phyloP scores from a whole-genome alignment of 2,888 invertebrate genomes.

The Heteromyza rotundicornis region DNA sequence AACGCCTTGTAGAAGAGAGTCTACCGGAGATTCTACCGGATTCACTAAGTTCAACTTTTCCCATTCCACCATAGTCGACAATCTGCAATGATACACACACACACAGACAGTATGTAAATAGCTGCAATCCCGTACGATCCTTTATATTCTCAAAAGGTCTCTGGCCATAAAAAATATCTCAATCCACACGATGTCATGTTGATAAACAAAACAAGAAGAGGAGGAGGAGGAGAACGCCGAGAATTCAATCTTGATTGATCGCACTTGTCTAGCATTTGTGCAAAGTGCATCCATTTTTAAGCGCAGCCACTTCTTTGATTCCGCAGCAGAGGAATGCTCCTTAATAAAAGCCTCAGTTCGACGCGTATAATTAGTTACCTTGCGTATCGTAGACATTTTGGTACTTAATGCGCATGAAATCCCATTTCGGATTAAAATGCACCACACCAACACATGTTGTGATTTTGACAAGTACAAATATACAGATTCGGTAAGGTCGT shows the following conservation, averaged over 20 bases:
- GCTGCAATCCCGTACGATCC: no score
- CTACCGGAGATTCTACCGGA: no score
- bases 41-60: no score
- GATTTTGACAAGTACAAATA: conserved; percentile 63
- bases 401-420: conserved; percentile 42
- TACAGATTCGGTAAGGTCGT: conserved; percentile 56
- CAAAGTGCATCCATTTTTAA: conserved; percentile 34
- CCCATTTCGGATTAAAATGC: conserved; percentile 36
- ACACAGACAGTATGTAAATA: no score
- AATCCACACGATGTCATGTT: no score
- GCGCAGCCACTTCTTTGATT: conserved; percentile 5
- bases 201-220: no score
- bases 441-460: conserved; percentile 49
- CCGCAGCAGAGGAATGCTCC: background rate
- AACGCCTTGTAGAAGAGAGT: no score
- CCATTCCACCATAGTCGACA: no score
- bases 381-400: conserved; percentile 11
- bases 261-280: conserved; percentile 35
- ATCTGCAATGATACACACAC: no score
- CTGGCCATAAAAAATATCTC: no score
- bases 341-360: conserved; percentile 12
- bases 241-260: conserved; percentile 37
- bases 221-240: no score
- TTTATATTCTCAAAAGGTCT: no score
- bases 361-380: conserved; percentile 39